Conservation (phyloP, 2,888 invertebrate genomes). For the Quadroppia sp. region DNA sequence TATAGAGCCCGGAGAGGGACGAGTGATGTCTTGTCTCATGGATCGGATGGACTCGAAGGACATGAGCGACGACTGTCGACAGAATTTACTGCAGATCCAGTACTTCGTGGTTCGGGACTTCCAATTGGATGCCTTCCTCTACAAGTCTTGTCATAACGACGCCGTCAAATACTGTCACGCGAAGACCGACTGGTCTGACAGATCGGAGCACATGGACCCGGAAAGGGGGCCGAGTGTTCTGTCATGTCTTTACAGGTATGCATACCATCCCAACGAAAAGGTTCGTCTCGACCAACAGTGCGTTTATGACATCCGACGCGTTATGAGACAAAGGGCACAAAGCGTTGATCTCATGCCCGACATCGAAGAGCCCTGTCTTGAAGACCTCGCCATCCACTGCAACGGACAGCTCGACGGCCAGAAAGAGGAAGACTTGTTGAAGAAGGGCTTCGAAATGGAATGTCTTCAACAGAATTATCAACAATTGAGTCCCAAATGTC, state of each 20-base stretch:
- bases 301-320: conserved; percentile 70
- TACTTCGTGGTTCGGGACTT: conserved; percentile 95
- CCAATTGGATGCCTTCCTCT: conserved; percentile 79
- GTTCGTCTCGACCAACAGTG: conserved; percentile 56
- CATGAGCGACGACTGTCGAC: conserved; percentile 86
- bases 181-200: conserved; percentile 68
- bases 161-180: conserved; percentile 77
- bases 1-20: conserved; percentile 53
- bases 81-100: conserved; percentile 87
- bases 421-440: conserved; percentile 18
- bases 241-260: conserved; percentile 77
- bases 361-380: conserved; percentile 82
- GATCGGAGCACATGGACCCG: conserved; percentile 63
- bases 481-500: conserved; percentile 59
- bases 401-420: conserved; percentile 62
- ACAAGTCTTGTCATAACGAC: conserved; percentile 79
- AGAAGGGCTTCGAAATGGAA: conserved; percentile 65
- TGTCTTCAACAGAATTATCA: conserved; percentile 72
- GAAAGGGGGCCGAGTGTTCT: conserved; percentile 77
- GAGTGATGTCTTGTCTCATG: conserved; percentile 89
- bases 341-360: conserved; percentile 91
- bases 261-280: conserved; percentile 52
- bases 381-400: conserved; percentile 77
- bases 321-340: conserved; percentile 86
- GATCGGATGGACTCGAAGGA: conserved; percentile 75